phyloP scores from a whole-genome alignment of 2,797 vertebrate genomes.

The Monodelphis domestica region DNA sequence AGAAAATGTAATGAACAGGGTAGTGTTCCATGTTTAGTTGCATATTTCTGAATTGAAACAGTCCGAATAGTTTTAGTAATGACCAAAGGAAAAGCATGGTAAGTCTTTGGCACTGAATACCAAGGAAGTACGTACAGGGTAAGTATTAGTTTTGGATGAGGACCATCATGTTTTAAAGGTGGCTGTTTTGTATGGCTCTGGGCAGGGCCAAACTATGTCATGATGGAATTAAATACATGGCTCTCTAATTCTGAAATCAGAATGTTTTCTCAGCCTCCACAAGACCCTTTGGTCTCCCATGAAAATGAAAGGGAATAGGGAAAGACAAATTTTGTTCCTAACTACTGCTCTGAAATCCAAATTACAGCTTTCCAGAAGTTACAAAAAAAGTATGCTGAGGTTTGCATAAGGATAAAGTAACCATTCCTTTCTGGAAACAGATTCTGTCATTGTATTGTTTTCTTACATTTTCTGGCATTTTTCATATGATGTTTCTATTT shows the following conservation, averaged over 20 bases:
- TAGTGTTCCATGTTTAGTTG: neutral
- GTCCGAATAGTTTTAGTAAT: neutral
- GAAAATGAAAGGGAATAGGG: neutral
- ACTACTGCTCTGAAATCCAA: conserved; percentile 72
- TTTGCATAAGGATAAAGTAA: conserved; percentile 59
- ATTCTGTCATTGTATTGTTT: conserved; percentile 3
- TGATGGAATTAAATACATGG: conserved; percentile 46
- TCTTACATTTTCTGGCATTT: conserved; percentile 15
- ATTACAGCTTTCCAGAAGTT: conserved; percentile 73
- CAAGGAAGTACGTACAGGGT: neutral
- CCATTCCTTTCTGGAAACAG: conserved; percentile 52
- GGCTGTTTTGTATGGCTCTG: neutral
- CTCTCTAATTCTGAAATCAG: conserved; percentile 66
- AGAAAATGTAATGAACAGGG: neutral
- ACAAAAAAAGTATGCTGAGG: conserved; percentile 68
- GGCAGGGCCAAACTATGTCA: neutral
- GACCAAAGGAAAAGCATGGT: neutral
- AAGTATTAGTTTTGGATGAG: neutral
- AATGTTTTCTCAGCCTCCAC: neutral
- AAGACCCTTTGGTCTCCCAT: neutral
- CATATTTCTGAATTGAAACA: neutral
- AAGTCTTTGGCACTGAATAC: neutral
- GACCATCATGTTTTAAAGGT: neutral
- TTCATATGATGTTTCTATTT: conserved; percentile 28
- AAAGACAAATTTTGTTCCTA: conserved; percentile 67